Base-by-base conservation (phyloP, 2,797 vertebrate genomes). In the Acanthiza pusilla region DNA sequence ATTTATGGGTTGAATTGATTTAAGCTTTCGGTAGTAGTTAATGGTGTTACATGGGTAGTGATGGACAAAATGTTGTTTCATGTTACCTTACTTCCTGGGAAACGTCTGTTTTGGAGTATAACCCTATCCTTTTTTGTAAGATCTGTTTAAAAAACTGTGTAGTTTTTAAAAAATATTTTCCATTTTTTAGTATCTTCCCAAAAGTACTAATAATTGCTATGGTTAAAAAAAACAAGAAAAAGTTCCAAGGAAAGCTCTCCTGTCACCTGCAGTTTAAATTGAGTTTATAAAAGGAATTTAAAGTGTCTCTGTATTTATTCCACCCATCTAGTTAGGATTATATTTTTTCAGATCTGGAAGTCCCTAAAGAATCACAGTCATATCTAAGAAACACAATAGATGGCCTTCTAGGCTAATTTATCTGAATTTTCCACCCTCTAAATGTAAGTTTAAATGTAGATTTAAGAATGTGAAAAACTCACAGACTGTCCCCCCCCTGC, bases 321-420 rank as follows among this genome's bases (percentile, higher is more conserved):
- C 20, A 38, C 14, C 15, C 20, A 58, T 62, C 13, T 42, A 71
- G 13, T 73, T 43, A 36, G 36, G 13, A 12, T 32, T 43, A 2
- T 23, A 3, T 40, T 75, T 81, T 36, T 66, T 80, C 25, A 5
- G 3, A 67, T 74, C 43, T 68, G 9, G 6, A 83, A 73, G 23
- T 67, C 82, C 23, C 42, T 84, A 61, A 84, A 83, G 83, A 91
- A 25, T 63, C 45, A 18, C 30, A 62, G 63, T 86, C 13, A 70
- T 85, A 81, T 84, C 15, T 13, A 17, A 68, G 77, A 86, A 96
- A 75, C 65, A 71, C 93, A 84, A 86, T 51, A 94, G 86, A 51
- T 88, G 82, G 38, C 78, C 85, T 94, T 91, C 87, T 91, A 89
- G 73, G 74, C 63, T 87, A 84, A 90, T 88, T 76, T 84, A 75